phyloP scores from a whole-genome alignment of 2,797 vertebrate species.

The Manis crassicaudata region DNA sequence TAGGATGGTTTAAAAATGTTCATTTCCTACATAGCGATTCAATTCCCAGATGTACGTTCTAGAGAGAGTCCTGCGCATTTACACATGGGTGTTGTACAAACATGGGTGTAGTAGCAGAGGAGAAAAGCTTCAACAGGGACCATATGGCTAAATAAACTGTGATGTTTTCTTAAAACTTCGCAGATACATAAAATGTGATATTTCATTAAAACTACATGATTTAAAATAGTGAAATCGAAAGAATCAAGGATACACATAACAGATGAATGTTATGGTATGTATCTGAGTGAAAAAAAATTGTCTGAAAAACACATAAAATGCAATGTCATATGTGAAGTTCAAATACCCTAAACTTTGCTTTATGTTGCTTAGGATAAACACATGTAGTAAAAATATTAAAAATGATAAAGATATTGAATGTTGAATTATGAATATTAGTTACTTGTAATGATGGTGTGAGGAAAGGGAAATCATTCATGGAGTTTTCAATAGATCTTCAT shows the following conservation, averaged over 20 bases:
- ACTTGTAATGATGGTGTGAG: background rate
- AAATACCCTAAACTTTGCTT: background rate
- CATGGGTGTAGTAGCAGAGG: background rate
- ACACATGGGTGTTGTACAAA: background rate
- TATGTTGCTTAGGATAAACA: background rate
- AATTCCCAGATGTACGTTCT: background rate
- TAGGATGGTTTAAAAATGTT: background rate
- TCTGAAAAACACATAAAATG: background rate
- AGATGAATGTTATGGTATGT: background rate
- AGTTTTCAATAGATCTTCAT: background rate
- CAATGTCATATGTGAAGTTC: background rate
- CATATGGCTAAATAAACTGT: background rate
- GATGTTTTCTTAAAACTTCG: constrained; percentile 2
- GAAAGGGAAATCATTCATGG: background rate
- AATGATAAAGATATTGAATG: background rate
- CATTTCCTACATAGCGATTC: background rate
- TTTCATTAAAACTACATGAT: constrained; percentile 26
- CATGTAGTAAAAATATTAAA: background rate
- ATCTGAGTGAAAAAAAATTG: constrained; percentile 34
- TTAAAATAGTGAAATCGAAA: background rate
- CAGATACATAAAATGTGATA: background rate
- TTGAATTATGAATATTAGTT: background rate
- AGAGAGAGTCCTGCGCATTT: background rate
- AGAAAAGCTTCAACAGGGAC: background rate
- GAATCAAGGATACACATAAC: background rate